These are phyloP conservation scores for Leuctra nigra DNA, from an alignment of 2,888 invertebrate species.

Conservation along the genomic window DNA sequence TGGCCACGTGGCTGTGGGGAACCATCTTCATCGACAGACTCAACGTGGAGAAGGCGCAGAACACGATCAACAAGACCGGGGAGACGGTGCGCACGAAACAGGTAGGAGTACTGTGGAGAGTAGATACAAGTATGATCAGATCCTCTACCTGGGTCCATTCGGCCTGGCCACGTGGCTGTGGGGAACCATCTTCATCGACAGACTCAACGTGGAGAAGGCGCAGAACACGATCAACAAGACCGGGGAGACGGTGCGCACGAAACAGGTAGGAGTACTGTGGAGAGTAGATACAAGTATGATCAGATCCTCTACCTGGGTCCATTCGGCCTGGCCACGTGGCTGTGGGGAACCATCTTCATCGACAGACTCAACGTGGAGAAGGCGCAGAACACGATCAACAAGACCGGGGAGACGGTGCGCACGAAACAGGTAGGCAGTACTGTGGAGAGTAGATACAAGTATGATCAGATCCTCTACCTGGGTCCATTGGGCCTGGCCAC, in stretches of 20 bases:
- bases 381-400: slow-evolving; percentile 38
- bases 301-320: slow-evolving; percentile 46
- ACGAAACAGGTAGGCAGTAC: slow-evolving; percentile 35
- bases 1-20: slow-evolving; percentile 46
- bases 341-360: slow-evolving; percentile 49
- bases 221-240: slow-evolving; percentile 36
- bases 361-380: slow-evolving; percentile 43
- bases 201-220: slow-evolving; percentile 42
- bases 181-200: slow-evolving; percentile 48
- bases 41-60: slow-evolving; percentile 41
- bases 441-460: too few relatives aligned
- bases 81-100: slow-evolving; percentile 35
- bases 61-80: slow-evolving; percentile 36
- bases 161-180: slow-evolving; percentile 46
- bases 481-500: slow-evolving; percentile 47
- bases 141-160: slow-evolving; percentile 47
- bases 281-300: too few relatives aligned
- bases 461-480: slow-evolving; percentile 45
- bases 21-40: slow-evolving; percentile 47
- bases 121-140: too few relatives aligned
- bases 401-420: slow-evolving; percentile 35
- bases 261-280: too few relatives aligned
- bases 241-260: slow-evolving; percentile 34
- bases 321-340: slow-evolving; percentile 46
- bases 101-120: too few relatives aligned